Evolutionary conservation across 2,888 invertebrate species (phyloP), one percentile per base, ranked within the genome.

Genomic region (Allophyes oxyacanthae): DNA sequence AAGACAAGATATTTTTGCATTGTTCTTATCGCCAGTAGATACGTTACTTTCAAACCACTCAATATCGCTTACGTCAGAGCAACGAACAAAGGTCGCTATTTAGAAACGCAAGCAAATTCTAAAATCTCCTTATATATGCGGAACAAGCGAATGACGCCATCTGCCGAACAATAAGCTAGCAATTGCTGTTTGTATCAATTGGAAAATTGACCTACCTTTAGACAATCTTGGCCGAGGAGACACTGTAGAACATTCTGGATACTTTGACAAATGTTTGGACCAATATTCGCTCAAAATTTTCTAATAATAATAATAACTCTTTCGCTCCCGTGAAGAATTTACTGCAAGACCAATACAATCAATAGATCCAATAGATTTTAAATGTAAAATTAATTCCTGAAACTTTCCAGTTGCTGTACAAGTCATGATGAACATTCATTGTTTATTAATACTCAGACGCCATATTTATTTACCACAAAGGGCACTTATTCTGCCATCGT

Each of bases 181-280:
- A 90, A 88, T 89, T 89, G 87, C 69, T 74, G 71, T 59, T 68
- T 54, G 75, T 71, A 80, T 75, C 85, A 91, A 92, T 91, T 92
- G 91, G 73, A 90, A 87, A 84, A 91, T 91, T 89, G 84, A 74
- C 69, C 79, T 85, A 88, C 87, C 88, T 89, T 85, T 81, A 75
- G 59, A 70, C 84, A 86, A 88, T 88, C 86, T 87, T 88, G 87
- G 78, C 54, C 64, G 55, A 62, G 50, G 66, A 68, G 69, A 68
- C 56, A 32, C 48, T 38, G 50, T 64, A 57, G 62, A 67, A 63
- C 34, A 59, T 72, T 75, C 68, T 66, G 50, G 64, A 65, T 25
- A 34, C 11, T 74, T 73, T 63, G 32, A 46, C 40, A 49, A 49
- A 49, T 38, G 33, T 59, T 49, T 43, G 10, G 38, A 28, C 26